phyloP scores from a whole-genome alignment of 2,888 invertebrate species.

The Hypselothyrea guttata region DNA sequence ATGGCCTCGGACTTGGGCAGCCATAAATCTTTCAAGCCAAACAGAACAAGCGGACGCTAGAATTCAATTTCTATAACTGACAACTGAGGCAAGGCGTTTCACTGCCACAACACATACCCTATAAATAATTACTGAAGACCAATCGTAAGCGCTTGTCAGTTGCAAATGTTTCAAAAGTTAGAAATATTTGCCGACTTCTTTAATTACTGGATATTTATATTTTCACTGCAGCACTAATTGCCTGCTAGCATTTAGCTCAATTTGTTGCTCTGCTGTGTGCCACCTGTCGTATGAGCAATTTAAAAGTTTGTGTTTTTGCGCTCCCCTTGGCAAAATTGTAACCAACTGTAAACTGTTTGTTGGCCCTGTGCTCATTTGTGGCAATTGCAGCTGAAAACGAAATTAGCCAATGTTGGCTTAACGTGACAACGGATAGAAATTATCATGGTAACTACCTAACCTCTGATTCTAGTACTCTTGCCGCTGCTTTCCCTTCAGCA shows the following conservation, averaged over 20 bases:
- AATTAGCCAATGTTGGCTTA: slow-evolving; percentile 59
- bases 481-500: slow-evolving; percentile 14
- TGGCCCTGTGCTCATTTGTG: slow-evolving; percentile 51
- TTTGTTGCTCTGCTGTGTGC: slow-evolving; percentile 21
- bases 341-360: slow-evolving; percentile 39
- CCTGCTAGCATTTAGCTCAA: slow-evolving; percentile 8
- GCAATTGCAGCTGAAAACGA: slow-evolving; percentile 29
- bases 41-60: slow-evolving; percentile 43
- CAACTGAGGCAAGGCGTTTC: slow-evolving; percentile 52
- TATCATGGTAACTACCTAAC: neutral
- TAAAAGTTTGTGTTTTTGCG: slow-evolving; percentile 53
- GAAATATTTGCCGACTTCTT: slow-evolving; percentile 10
- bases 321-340: slow-evolving; percentile 26
- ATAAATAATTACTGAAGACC: slow-evolving; percentile 44
- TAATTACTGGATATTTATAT: neutral
- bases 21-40: slow-evolving; percentile 69
- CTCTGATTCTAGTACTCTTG: neutral
- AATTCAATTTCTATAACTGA: slow-evolving; percentile 66
- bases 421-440: slow-evolving; percentile 35
- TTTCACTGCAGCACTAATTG: too few relatives aligned
- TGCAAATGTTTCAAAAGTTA: slow-evolving; percentile 29
- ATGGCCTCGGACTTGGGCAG: slow-evolving; percentile 22
- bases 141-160: slow-evolving; percentile 45
- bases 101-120: slow-evolving; percentile 10
- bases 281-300: slow-evolving; percentile 69